A percentile compares a stretch with the other conserved stretches of the same genome.
phyloP scores from a whole-genome alignment of 2,113 vertebrate species.

The Zingel zingel region DNA sequence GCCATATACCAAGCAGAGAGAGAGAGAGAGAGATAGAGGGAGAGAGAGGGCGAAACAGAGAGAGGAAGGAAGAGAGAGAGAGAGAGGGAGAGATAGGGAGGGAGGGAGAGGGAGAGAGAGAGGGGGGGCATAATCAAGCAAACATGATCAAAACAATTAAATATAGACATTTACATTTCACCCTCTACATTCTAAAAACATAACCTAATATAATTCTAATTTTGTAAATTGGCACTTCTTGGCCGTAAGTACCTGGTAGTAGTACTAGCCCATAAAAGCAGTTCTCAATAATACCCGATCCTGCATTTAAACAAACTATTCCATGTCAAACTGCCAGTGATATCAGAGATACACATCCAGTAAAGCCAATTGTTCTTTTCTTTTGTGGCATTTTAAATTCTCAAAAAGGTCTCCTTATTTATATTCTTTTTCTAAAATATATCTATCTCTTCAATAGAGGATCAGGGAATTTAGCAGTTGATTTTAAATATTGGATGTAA shows the following conservation, averaged over 20 bases:
- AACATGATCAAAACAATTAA: not conserved
- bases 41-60: not conserved
- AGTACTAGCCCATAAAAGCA: not conserved
- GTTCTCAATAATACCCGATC: not conserved
- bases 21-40: not conserved
- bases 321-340: too few species aligned
- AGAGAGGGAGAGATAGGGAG: constrained; percentile 5
- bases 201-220: not conserved
- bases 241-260: not conserved
- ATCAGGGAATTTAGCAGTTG: not conserved
- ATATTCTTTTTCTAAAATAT: not conserved
- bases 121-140: not conserved
- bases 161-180: not conserved
- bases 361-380: too few species aligned
- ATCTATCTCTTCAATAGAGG: not conserved
- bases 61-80: too few species aligned
- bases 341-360: too few species aligned
- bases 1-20: constrained; percentile 57
- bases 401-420: not conserved
- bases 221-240: not conserved
- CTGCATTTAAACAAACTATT: too few species aligned
- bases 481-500: not conserved
- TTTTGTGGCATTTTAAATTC: not conserved
- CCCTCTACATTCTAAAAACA: not conserved
- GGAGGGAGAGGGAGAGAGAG: not conserved